Evolutionary conservation across 2,113 vertebrate species (phyloP).

Genomic region (Felis chaus): DNA sequence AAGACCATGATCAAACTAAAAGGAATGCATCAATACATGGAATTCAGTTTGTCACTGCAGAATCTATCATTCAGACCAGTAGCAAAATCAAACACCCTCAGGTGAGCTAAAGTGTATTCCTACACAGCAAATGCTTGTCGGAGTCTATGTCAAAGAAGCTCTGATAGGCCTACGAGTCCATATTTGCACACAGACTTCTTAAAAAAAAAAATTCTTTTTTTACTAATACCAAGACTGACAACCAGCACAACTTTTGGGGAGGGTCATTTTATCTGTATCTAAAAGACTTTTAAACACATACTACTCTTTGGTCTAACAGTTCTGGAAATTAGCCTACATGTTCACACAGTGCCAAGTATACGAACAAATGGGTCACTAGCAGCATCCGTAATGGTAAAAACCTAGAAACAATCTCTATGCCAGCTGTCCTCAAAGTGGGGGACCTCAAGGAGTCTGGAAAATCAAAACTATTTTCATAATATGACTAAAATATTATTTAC

Average conservation of each 20-base stretch:
- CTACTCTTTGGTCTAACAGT: neutral
- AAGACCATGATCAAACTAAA: neutral
- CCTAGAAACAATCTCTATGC: neutral
- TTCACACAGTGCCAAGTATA: neutral
- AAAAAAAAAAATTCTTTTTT: neutral
- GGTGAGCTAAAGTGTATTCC: neutral
- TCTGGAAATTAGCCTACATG: neutral
- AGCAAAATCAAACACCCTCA: neutral
- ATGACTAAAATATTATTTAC: neutral
- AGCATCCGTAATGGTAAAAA: neutral
- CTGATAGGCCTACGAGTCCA: neutral
- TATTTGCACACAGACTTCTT: neutral
- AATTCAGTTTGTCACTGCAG: neutral
- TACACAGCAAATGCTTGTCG: neutral
- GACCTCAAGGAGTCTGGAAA: neutral
- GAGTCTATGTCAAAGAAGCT: neutral
- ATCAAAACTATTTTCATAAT: conserved; percentile 12
- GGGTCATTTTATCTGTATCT: neutral
- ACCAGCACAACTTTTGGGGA: neutral
- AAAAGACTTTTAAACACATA: conserved; percentile 9
- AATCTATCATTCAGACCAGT: neutral
- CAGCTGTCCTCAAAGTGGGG: neutral
- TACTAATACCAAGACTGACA: neutral
- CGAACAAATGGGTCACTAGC: neutral
- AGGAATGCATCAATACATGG: neutral